Evolutionary conservation across 35 echinoderm and acorn worm genomes (phyloP).

Genomic region (Ptychodera flava): DNA sequence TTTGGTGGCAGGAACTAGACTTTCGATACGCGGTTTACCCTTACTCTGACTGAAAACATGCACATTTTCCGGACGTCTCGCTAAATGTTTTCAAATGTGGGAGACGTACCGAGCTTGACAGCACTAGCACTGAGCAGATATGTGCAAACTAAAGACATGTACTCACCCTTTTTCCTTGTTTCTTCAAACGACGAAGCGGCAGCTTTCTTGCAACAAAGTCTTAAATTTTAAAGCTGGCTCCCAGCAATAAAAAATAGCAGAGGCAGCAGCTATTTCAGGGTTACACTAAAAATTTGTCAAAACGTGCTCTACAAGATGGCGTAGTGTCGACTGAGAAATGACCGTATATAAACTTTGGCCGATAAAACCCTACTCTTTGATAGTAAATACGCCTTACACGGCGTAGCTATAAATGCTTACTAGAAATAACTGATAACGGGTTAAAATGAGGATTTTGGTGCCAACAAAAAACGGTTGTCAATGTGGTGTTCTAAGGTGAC

Average conservation of each 20-base stretch:
- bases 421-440: slow-evolving; percentile 1
- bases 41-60: background rate
- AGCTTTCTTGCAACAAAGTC: background rate
- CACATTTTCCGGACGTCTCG: background rate
- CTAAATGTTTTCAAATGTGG: background rate
- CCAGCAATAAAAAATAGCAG: background rate
- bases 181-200: background rate
- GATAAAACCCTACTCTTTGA: background rate
- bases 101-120: too few relatives aligned
- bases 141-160: too few relatives aligned
- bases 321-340: background rate
- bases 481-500: background rate
- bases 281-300: slow-evolving; percentile 2
- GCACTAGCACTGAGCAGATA: too few relatives aligned
- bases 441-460: slow-evolving; percentile 1
- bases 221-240: background rate
- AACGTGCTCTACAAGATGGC: background rate
- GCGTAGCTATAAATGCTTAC: background rate
- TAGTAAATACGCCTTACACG: background rate
- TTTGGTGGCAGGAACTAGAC: background rate
- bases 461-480: background rate
- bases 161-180: background rate
- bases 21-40: background rate
- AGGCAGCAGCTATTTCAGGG: background rate
- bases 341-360: background rate